These are phyloP conservation scores for Stenodema calcarata DNA, from an alignment of 2,888 invertebrate species.

Conservation along the genomic window DNA sequence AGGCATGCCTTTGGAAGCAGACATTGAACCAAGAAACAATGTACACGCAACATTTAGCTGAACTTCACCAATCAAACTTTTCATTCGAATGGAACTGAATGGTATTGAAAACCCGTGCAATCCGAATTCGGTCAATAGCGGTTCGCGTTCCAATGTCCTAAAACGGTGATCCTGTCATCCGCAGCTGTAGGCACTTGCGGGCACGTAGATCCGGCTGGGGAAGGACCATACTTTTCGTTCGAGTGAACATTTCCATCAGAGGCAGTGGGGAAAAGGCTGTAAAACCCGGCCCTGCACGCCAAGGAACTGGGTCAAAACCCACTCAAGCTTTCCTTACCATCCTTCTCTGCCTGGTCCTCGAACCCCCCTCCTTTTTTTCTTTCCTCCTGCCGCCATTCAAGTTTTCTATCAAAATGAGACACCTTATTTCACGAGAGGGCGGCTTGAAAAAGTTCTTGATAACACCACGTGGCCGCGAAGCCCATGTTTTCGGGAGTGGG, in stretches of 20 bases:
- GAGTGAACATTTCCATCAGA: conserved; percentile 31
- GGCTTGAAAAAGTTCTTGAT: not conserved
- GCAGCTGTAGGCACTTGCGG: not conserved
- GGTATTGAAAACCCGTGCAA: too few relatives aligned
- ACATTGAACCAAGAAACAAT: too few relatives aligned
- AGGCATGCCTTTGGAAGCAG: too few relatives aligned
- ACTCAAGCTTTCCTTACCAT: conserved; percentile 15
- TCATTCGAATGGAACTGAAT: too few relatives aligned
- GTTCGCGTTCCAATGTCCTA: not conserved
- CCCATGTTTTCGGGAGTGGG: not conserved
- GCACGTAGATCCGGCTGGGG: not conserved
- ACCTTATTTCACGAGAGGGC: conserved; percentile 9
- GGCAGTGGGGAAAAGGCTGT: not conserved
- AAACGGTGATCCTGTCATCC: not conserved
- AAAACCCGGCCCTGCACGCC: conserved; percentile 6
- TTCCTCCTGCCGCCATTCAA: not conserved
- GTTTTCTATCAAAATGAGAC: conserved; percentile 18
- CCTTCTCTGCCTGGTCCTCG: not conserved
- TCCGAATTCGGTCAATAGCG: not conserved
- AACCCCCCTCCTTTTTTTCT: not conserved
- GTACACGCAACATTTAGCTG: too few relatives aligned
- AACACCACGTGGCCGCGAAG: not conserved
- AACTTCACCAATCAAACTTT: too few relatives aligned
- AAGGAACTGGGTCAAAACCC: conserved; percentile 26
- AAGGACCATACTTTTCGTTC: conserved; percentile 7